A percentile compares a stretch with the other conserved stretches of the same genome.
Conservation (phyloP, 2,888 invertebrate genomes). For the Drosophila merina region DNA sequence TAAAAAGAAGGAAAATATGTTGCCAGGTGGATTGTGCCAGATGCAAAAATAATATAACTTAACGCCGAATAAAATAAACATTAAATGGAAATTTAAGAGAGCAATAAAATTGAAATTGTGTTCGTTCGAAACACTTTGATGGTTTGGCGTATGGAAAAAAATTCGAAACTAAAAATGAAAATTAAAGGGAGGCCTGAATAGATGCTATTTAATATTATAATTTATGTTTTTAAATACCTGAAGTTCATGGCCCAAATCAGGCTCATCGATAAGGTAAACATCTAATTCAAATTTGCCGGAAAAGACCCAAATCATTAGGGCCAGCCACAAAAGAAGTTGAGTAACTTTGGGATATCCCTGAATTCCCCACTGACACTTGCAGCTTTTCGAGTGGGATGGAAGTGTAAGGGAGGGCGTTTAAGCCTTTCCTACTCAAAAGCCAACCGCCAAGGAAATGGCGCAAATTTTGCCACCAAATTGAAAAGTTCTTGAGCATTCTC, state of each 20-base stretch:
- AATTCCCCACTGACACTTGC: slow-evolving; percentile 60
- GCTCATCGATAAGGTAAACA: neutral
- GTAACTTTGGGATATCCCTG: slow-evolving; percentile 62
- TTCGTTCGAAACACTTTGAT: neutral
- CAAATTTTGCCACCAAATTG: slow-evolving; percentile 69
- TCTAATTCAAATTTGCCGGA: neutral
- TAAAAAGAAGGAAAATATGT: slow-evolving; percentile 1
- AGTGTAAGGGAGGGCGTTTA: neutral
- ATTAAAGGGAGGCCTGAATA: too few species aligned
- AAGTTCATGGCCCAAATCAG: neutral
- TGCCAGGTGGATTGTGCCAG: slow-evolving; percentile 35
- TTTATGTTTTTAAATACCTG: too few species aligned
- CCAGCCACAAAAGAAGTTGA: slow-evolving; percentile 29
- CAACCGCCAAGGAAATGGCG: slow-evolving; percentile 53
- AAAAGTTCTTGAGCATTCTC: slow-evolving; percentile 59
- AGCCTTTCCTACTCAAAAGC: slow-evolving; percentile 15
- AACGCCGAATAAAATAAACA: slow-evolving; percentile 52
- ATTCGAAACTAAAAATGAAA: neutral
- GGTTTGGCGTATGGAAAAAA: neutral
- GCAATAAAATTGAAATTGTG: slow-evolving; percentile 19
- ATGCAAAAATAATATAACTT: slow-evolving; percentile 22
- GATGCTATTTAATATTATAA: too few species aligned
- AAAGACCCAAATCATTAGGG: slow-evolving; percentile 7
- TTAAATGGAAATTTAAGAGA: slow-evolving; percentile 31
- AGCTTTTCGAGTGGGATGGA: slow-evolving; percentile 12